Evolutionary conservation across 2,113 vertebrate species (phyloP).

Genomic region (Eidolon helvum): DNA sequence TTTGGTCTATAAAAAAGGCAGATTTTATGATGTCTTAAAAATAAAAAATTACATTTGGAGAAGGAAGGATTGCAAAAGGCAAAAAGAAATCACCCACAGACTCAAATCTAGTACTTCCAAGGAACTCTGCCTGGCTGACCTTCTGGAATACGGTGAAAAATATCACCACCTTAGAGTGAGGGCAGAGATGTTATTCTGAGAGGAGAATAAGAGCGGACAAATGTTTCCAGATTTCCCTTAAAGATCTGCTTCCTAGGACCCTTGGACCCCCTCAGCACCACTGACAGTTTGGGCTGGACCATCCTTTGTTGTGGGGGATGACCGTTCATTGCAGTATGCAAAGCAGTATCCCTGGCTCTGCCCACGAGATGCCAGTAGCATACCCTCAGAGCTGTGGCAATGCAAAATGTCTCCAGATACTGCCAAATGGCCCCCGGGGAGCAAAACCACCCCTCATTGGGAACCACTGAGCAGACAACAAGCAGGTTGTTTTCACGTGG

Average conservation of each 20-base stretch:
- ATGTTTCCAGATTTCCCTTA: background rate
- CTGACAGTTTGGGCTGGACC: no score
- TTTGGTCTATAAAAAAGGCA: background rate
- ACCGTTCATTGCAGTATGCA: no score
- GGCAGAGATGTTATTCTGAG: background rate
- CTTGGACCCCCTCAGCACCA: background rate
- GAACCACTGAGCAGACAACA: background rate
- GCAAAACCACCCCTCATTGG: background rate
- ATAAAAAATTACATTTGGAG: background rate
- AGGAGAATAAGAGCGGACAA: background rate
- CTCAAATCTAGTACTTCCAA: background rate
- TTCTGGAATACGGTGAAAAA: background rate
- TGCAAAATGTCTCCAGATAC: background rate
- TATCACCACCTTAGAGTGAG: background rate
- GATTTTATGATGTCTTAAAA: slow-evolving; percentile 50
- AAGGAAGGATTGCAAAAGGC: background rate
- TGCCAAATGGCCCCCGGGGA: background rate
- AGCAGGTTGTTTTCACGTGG: background rate
- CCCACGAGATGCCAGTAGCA: background rate
- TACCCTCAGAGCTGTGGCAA: background rate
- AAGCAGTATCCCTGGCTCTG: background rate
- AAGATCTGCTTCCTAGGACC: background rate
- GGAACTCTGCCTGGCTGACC: background rate
- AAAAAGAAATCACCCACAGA: background rate
- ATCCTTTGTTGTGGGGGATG: background rate